Evolutionary conservation across 2,797 vertebrate species (phyloP), one percentile per base, ranked within the genome.

Genomic region (Morus bassanus): DNA sequence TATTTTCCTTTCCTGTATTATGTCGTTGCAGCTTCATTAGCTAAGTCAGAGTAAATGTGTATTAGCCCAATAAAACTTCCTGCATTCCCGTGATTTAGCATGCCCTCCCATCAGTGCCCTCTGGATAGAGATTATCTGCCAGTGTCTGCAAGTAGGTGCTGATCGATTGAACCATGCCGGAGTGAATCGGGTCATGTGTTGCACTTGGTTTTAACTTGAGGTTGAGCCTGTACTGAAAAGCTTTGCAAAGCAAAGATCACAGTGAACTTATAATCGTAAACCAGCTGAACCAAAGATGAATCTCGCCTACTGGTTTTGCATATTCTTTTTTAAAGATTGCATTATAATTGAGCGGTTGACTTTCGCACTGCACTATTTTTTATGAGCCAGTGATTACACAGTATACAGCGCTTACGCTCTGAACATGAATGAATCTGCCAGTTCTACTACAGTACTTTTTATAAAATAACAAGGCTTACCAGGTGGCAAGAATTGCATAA

Each of bases 401-500:
- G 89, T 92, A 59, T 92, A 97, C 39, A 18, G 83, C 9, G 59
- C 93, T 95, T 95, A 86, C 30, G 14, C 89, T 91, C 87, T 67
- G 82, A 96, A 95, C 91, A 92, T 96, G 95, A 96, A 97, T 95
- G 94, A 97, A 96, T 93, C 95, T 96, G 94, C 93, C 95, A 92
- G 89, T 97, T 96, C 97, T 97, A 95, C 96, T 97, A 96, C 87
- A 94, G 91, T 96, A 96, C 93, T 96, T 96, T 96, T 95, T 96
- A 97, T 96, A 97, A 96, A 97, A 97, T 97, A 97, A 97, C 96
- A 96, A 96, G 86, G 88, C 95, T 95, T 97, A 96, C 92, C 92
- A 95, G 97, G 96, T 94, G 94, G 96, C 96, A 97, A 96, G 93
- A 95, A 92, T 94, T 96, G 95, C 94, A 95, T 94, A 95, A 96